Evolutionary conservation across 2,888 invertebrate genomes (phyloP).

Genomic region (Molanna angustata): DNA sequence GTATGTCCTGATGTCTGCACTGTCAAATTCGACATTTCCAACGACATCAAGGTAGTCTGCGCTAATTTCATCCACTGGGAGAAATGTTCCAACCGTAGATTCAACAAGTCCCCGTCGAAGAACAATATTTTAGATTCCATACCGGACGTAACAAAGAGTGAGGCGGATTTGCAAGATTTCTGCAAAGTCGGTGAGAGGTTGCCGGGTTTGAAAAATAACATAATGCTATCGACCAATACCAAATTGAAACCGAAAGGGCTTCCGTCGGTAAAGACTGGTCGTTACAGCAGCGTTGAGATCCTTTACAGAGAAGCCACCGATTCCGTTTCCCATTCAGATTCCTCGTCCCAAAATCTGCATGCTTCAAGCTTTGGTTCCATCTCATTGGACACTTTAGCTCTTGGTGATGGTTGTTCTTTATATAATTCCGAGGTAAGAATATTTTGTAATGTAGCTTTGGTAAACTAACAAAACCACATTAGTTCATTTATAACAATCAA

Average conservation of each 20-base stretch:
- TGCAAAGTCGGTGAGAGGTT: too few species aligned
- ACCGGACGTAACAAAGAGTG: slow-evolving; percentile 21
- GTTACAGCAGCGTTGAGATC: slow-evolving; percentile 27
- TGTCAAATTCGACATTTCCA: slow-evolving; percentile 38
- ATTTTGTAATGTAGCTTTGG: too few species aligned
- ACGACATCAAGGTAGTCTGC: slow-evolving; percentile 40
- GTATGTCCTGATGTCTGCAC: slow-evolving; percentile 38
- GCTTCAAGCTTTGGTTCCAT: slow-evolving; percentile 28
- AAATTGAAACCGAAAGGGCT: slow-evolving; percentile 15
- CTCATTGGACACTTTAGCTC: slow-evolving; percentile 27
- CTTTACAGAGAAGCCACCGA: slow-evolving; percentile 14
- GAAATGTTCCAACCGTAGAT: slow-evolving; percentile 33
- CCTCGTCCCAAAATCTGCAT: slow-evolving; percentile 26
- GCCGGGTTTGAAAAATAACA: slow-evolving; percentile 17
- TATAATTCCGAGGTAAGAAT: too few species aligned
- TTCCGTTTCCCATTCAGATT: slow-evolving; percentile 14
- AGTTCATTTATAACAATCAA: too few species aligned
- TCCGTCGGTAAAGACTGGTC: slow-evolving; percentile 13
- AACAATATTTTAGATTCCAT: background rate
- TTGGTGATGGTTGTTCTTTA: slow-evolving; percentile 19
- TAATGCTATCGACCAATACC: slow-evolving; percentile 4
- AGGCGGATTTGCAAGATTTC: slow-evolving; percentile 24
- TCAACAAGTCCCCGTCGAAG: background rate
- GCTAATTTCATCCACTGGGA: slow-evolving; percentile 52
- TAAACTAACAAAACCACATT: too few species aligned